Conservation (phyloP, 2,888 invertebrate genomes). For the Ephialtes manifestator region DNA sequence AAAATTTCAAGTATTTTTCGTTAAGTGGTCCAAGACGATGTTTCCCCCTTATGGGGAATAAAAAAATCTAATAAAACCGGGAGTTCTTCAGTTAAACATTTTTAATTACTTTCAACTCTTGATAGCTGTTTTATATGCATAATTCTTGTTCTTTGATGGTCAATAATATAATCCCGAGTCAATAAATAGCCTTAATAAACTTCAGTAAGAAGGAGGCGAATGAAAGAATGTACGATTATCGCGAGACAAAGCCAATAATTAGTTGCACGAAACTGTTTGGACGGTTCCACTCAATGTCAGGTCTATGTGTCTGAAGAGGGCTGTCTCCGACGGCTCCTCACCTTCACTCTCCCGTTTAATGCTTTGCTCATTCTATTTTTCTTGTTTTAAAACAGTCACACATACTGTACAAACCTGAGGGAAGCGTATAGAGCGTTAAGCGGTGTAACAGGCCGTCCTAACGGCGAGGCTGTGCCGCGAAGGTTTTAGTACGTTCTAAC, state of each 20-base stretch:
- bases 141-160: neutral
- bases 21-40: too few relatives aligned
- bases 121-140: neutral
- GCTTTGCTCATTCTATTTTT: constrained; percentile 44
- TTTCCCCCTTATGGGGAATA: too few relatives aligned
- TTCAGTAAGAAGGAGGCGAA: neutral
- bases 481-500: constrained; percentile 84
- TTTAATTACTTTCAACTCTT: neutral
- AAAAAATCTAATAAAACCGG: too few relatives aligned
- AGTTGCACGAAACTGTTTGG: constrained; percentile 73
- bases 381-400: constrained; percentile 42
- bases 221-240: constrained; percentile 17
- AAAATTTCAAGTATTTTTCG: too few relatives aligned
- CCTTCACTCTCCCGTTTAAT: constrained; percentile 27
- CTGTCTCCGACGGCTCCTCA: constrained; percentile 17
- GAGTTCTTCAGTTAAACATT: too few relatives aligned
- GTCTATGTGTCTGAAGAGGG: constrained; percentile 11
- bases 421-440: constrained; percentile 58
- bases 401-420: constrained; percentile 59
- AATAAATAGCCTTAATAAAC: neutral
- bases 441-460: constrained; percentile 61
- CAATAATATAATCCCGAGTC: neutral
- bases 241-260: constrained; percentile 72
- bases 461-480: constrained; percentile 67
- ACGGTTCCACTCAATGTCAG: constrained; percentile 32